These are phyloP conservation scores for Acyrthosiphon pisum DNA, from an alignment of 1,140 invertebrate genomes.

Conservation along the genomic window DNA sequence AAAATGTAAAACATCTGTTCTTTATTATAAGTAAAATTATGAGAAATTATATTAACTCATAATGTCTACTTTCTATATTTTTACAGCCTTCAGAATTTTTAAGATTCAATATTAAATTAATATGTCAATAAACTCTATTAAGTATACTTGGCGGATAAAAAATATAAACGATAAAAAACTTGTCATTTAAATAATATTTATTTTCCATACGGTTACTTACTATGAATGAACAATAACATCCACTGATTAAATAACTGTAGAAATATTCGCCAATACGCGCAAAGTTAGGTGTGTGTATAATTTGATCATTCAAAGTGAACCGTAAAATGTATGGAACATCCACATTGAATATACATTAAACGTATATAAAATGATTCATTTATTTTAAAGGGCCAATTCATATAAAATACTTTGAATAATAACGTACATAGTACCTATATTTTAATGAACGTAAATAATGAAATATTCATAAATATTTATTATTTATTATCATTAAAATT, in stretches of 20 bases:
- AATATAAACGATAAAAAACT: neutral
- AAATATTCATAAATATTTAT: conserved; percentile 28
- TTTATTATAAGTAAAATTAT: neutral
- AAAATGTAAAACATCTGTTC: neutral
- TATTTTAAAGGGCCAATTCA: conserved; percentile 8
- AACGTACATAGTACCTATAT: neutral
- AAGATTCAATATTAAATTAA: neutral
- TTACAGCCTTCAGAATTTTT: neutral
- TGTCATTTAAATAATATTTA: neutral
- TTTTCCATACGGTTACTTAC: neutral
- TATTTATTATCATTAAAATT: neutral
- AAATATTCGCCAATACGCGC: neutral
- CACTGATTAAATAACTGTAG: conserved; percentile 30
- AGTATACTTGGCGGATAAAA: neutral
- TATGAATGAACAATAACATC: conserved; percentile 31
- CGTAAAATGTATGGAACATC: neutral
- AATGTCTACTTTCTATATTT: neutral
- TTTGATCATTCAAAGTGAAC: neutral
- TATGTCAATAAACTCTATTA: conserved; percentile 26
- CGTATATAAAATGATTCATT: neutral
- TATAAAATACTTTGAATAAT: neutral
- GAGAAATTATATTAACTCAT: neutral
- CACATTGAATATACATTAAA: conserved; percentile 22
- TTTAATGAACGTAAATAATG: conserved; percentile 24
- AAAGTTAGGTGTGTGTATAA: conserved; percentile 14